phyloP scores from a whole-genome alignment of 2,888 invertebrate species.

The Sphecodes monilicornis region DNA sequence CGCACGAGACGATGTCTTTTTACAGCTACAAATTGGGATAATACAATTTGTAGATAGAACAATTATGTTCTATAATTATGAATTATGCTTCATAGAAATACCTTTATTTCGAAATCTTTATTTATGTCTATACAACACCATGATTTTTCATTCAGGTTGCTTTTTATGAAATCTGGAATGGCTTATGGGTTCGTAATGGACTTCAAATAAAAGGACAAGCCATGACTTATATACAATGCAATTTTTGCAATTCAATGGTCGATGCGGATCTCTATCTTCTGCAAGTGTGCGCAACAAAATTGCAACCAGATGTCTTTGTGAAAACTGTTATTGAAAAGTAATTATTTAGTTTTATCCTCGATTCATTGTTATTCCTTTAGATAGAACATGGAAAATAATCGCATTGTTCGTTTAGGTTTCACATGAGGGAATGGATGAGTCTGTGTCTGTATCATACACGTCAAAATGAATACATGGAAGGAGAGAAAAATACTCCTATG shows the following conservation, averaged over 20 bases:
- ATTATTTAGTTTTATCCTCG: constrained; percentile 63
- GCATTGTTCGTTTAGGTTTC: constrained; percentile 87
- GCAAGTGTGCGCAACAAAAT: constrained; percentile 95
- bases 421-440: constrained; percentile 94
- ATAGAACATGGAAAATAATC: constrained; percentile 7
- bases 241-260: constrained; percentile 99
- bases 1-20: background rate
- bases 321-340: constrained; percentile 95
- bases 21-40: background rate
- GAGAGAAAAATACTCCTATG: constrained; percentile 95
- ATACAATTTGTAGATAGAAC: background rate
- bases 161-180: constrained; percentile 97
- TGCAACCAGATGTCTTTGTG: constrained; percentile 94
- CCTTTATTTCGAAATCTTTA: background rate
- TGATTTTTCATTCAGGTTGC: constrained; percentile 89
- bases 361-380: background rate
- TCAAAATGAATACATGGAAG: constrained; percentile 87
- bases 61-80: too few species aligned
- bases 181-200: constrained; percentile 98
- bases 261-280: constrained; percentile 98
- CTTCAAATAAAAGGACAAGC: constrained; percentile 99
- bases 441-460: constrained; percentile 89
- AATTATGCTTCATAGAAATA: background rate
- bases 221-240: constrained; percentile 99
- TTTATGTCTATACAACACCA: background rate